Conservation (phyloP, 1,140 invertebrate species). For the Aphidius ervi region DNA sequence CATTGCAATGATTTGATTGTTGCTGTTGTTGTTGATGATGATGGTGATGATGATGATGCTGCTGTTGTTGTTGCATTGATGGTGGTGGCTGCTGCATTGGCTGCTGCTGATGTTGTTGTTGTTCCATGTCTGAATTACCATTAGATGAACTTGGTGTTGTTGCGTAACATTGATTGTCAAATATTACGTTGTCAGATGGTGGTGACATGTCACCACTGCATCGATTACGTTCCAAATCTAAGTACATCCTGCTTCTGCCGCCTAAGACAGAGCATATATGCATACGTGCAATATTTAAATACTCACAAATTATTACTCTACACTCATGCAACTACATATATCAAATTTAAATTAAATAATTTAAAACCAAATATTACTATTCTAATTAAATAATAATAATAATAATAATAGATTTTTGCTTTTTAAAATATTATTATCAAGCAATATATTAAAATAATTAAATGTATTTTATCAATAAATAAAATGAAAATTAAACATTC, state of each 20-base stretch:
- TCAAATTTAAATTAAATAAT: no score
- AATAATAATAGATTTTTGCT: no score
- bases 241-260: constrained; percentile 64
- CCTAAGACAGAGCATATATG: constrained; percentile 43
- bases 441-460: no score
- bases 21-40: no score
- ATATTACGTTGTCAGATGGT: constrained; percentile 86
- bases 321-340: no score
- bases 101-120: constrained; percentile 38
- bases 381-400: no score
- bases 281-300: constrained; percentile 21
- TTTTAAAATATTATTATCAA: no score
- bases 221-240: constrained; percentile 75
- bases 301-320: no score
- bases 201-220: constrained; percentile 74
- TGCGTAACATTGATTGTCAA: constrained; percentile 91
- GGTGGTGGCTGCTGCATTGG: constrained; percentile 54
- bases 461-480: no score
- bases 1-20: constrained; percentile 45
- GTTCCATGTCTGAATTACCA: constrained; percentile 82
- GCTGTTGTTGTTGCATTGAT: constrained; percentile 50
- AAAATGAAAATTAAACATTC: no score
- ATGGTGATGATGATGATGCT: constrained; percentile 46
- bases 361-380: no score
- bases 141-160: constrained; percentile 88